Percentiles rank a stretch among this genome's conserved stretches.
These are phyloP conservation scores for Falco berigora DNA, from an alignment of 2,797 vertebrate species.

Conservation along the genomic window DNA sequence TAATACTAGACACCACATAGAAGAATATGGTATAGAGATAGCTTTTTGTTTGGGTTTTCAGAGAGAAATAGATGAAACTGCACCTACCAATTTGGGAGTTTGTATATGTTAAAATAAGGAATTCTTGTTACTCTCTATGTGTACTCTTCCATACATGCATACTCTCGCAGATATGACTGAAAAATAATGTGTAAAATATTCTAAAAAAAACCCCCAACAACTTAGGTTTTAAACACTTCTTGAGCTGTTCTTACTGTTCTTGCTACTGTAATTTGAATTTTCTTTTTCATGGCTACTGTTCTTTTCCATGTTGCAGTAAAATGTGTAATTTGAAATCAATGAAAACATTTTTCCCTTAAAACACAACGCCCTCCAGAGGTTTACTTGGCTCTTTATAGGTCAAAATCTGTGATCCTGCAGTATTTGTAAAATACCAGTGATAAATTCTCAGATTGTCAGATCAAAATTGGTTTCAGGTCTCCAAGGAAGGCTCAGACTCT, in stretches of 20 bases:
- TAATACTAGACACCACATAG: neutral
- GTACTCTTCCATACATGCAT: too few relatives aligned
- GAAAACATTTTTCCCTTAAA: constrained; percentile 55
- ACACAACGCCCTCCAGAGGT: constrained; percentile 31
- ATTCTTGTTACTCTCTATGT: neutral
- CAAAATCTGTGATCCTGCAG: constrained; percentile 64
- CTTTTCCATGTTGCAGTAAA: constrained; percentile 31
- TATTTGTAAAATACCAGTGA: constrained; percentile 65
- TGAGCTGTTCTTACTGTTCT: neutral
- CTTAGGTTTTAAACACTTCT: neutral
- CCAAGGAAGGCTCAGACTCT: constrained; percentile 64
- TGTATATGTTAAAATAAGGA: neutral
- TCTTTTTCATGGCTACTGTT: neutral
- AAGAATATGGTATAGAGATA: neutral
- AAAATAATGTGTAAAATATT: neutral
- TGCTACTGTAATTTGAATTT: neutral
- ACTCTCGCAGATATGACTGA: neutral
- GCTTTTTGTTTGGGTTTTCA: neutral
- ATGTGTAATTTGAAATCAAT: constrained; percentile 63
- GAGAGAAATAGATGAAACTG: neutral
- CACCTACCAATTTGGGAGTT: neutral
- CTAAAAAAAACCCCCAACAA: neutral
- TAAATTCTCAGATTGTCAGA: constrained; percentile 69
- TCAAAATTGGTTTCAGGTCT: constrained; percentile 75
- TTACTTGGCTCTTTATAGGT: constrained; percentile 34